A percentile compares a stretch with the other conserved stretches of the same genome.
phyloP scores from a whole-genome alignment of 2,888 invertebrate species.

The Caenorhabditis sp. region DNA sequence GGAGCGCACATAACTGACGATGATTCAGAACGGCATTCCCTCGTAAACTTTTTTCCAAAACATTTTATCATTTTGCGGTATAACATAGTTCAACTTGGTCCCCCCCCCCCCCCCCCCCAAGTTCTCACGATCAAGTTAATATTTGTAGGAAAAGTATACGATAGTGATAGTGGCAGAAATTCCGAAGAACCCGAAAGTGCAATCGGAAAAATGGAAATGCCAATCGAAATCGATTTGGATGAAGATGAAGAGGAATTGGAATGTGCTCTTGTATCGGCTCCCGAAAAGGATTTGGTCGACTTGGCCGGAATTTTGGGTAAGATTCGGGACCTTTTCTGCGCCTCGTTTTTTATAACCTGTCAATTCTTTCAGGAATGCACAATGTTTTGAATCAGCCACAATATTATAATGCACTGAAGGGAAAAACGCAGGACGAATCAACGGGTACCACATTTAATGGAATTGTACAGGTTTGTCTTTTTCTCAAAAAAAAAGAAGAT shows the following conservation, averaged over 20 bases:
- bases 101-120: no score
- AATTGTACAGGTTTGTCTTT: slow-evolving; percentile 22
- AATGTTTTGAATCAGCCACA: slow-evolving; percentile 99
- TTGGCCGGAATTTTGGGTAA: slow-evolving; percentile 81
- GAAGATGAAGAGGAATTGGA: slow-evolving; percentile 77
- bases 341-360: slow-evolving; percentile 2
- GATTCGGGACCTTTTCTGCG: neutral
- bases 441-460: slow-evolving; percentile 66
- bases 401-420: slow-evolving; percentile 86
- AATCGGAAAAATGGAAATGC: slow-evolving; percentile 62
- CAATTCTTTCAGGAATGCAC: slow-evolving; percentile 87
- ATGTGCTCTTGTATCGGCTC: slow-evolving; percentile 84
- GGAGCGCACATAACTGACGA: no score
- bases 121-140: no score
- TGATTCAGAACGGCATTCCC: no score
- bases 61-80: no score
- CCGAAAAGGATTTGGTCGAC: slow-evolving; percentile 97
- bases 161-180: slow-evolving; percentile 48
- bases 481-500: no score
- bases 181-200: slow-evolving; percentile 34
- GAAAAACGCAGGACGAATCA: slow-evolving; percentile 70
- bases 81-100: no score
- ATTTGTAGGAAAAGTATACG: slow-evolving; percentile 43
- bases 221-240: slow-evolving; percentile 69
- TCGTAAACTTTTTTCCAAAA: no score